Evolutionary conservation across 2,888 invertebrate species (phyloP).

Genomic region (Ctenicera cuprea): DNA sequence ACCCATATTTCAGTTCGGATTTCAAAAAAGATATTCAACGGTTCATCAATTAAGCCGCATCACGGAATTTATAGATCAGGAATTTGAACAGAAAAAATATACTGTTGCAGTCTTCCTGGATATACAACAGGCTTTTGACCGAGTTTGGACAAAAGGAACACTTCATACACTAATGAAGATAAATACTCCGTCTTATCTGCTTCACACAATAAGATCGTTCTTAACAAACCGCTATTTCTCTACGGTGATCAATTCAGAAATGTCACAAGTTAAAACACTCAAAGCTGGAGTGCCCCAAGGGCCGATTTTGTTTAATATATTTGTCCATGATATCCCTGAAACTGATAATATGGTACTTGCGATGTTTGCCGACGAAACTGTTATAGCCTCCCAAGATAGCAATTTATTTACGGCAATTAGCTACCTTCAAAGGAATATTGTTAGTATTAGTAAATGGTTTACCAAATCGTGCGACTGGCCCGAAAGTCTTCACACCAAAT

Average conservation of each 20-base stretch:
- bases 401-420: too few species aligned
- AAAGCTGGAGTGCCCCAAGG: not conserved
- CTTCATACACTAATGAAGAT: not conserved
- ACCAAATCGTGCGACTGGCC: too few species aligned
- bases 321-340: not conserved
- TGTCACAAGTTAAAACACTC: not conserved
- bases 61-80: not conserved
- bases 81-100: not conserved
- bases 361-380: too few species aligned
- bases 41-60: not conserved
- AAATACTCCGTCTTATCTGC: not conserved
- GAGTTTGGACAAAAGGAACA: not conserved
- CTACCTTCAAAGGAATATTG: too few species aligned
- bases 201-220: not conserved
- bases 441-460: too few species aligned
- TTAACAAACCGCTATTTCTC: not conserved
- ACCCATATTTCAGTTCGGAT: not conserved
- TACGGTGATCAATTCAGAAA: not conserved
- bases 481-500: too few species aligned
- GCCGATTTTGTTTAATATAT: not conserved
- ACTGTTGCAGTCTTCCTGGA: not conserved
- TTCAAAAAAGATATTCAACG: not conserved
- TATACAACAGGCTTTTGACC: not conserved
- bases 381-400: too few species aligned
- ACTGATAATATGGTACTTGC: too few species aligned